Percentiles rank a stretch among this genome's conserved stretches.
Evolutionary conservation across 2,797 vertebrate species (phyloP).

Genomic region (Chaetodon trifasciatus): DNA sequence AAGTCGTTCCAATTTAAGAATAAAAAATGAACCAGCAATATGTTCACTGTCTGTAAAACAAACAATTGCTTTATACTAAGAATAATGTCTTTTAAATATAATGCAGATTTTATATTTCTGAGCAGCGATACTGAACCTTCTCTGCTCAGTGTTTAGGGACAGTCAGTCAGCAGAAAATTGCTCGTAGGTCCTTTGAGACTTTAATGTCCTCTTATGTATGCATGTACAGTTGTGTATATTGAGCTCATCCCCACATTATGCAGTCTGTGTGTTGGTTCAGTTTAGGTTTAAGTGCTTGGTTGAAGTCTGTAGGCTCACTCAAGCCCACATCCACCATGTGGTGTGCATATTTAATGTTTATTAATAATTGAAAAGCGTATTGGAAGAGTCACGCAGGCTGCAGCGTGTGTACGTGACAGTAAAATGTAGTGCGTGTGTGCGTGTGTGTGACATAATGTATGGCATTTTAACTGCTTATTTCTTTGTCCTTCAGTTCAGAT

Average conservation of each 20-base stretch:
- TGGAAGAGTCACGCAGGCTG: slow-evolving; percentile 63
- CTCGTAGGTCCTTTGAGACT: not conserved
- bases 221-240: not conserved
- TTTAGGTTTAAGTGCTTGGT: not conserved
- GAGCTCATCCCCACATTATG: not conserved
- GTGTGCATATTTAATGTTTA: slow-evolving; percentile 66
- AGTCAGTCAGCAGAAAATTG: not conserved
- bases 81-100: not conserved
- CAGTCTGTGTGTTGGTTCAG: not conserved
- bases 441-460: not conserved
- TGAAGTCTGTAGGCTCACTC: slow-evolving; percentile 20
- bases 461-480: not conserved
- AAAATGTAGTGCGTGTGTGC: not conserved
- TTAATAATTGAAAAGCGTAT: slow-evolving; percentile 70
- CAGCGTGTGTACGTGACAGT: slow-evolving; percentile 9
- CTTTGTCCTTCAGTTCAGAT: not conserved
- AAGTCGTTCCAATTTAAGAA: not conserved
- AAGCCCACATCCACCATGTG: slow-evolving; percentile 27
- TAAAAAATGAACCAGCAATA: not conserved
- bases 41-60: not conserved
- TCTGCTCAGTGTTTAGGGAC: not conserved
- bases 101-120: not conserved
- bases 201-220: not conserved
- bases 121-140: not conserved
- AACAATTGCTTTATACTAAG: not conserved